Conservation (phyloP, 2,113 vertebrate genomes). For the Theropithecus gelada region DNA sequence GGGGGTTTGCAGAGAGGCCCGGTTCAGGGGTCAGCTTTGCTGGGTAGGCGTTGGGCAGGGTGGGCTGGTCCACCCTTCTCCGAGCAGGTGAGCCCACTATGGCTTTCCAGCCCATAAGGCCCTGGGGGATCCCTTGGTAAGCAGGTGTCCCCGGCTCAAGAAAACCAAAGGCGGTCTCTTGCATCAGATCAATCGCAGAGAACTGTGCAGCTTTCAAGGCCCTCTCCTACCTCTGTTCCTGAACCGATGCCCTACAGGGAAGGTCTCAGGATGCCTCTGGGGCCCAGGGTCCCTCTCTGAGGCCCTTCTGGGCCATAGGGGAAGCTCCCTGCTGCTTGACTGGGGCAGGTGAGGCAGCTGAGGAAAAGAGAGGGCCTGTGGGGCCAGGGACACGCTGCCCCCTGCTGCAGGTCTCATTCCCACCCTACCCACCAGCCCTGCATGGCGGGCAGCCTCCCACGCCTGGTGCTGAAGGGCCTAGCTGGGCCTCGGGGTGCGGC, state of each 20-base stretch:
- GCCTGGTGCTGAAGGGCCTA: neutral
- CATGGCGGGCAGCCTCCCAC: neutral
- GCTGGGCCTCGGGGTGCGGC: fast-evolving
- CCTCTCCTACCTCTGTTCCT: neutral
- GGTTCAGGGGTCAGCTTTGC: neutral
- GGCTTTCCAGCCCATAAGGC: neutral
- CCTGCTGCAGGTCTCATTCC: too few relatives aligned
- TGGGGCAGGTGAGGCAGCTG: neutral
- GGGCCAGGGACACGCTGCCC: neutral
- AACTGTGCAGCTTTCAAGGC: fast-evolving
- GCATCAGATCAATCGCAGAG: neutral
- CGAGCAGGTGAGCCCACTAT: neutral
- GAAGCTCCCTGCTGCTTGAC: neutral
- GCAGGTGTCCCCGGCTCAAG: neutral
- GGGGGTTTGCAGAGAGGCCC: neutral
- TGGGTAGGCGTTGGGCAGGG: neutral
- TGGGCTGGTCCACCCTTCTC: neutral
- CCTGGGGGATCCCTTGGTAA: neutral
- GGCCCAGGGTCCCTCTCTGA: fast-evolving
- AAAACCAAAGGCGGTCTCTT: neutral
- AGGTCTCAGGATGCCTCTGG: neutral
- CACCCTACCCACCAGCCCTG: neutral
- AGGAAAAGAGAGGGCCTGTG: neutral
- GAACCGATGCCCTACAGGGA: neutral
- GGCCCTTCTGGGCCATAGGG: neutral